Base-by-base conservation (phyloP, 1,140 invertebrate species). In the Lepidurus apus region DNA sequence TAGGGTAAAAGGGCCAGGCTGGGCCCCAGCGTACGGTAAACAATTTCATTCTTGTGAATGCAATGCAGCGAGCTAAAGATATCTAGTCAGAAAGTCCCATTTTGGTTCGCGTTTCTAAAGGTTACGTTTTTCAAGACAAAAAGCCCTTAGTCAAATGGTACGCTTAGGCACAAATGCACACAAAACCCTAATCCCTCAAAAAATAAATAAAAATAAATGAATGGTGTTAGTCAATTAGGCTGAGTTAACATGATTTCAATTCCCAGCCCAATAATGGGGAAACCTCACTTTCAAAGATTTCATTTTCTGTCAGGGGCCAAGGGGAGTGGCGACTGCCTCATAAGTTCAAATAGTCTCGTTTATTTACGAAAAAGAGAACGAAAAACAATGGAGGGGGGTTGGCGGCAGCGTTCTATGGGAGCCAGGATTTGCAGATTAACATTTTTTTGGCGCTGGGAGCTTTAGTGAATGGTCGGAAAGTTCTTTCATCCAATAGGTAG, bases 401-500 rank as follows among this genome's bases (percentile, higher is more conserved):
- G 34, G 34, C 3, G 34, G 34, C 34, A 34, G 34, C 34, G 2
- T 34, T 34, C 34, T 4, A 34, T 34, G 34, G 34, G 34, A 34
- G 34, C 3, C 34, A 34, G 34, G 34, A 3, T 34, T 3, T 34
- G 34, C 3, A 34, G 34, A 34, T 34, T 0, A 4, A 4, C 2
- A 34, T 34, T 34, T 34, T 34, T 65, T 65, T 7, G 53, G 53
- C 17, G 21, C 17, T n/a, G 53, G 21, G 21, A 65, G 53, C 53
- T 65, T 65, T 65, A 65, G 53, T 65, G 53, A 65, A n/a, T 65
- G 10, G 6, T 65, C 13, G 53, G 53, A 65, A 34, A 9, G 53
- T n/a, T 65, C 53, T 65, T 65, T 65, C 53, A 65, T 65, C 53
- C 53, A 65, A 65, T 65, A 65, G 53, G 53, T 65, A 65, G 53